Evolutionary conservation across 2,888 invertebrate species (phyloP).

Genomic region (Oxystoma pomonae): DNA sequence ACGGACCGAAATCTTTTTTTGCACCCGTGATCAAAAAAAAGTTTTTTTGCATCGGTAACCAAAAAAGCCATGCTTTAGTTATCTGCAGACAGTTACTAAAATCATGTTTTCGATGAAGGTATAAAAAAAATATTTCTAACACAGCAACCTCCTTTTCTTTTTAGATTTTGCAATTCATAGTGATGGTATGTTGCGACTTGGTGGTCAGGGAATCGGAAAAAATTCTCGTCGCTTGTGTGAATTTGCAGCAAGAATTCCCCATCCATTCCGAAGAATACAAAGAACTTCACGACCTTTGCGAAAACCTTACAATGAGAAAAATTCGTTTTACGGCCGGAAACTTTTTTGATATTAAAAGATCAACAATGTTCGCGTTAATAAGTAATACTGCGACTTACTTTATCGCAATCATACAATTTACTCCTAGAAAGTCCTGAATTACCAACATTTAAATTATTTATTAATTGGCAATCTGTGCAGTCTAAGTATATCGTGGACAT

Average conservation of each 20-base stretch:
- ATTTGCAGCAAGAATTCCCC: neutral
- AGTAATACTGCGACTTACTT: neutral
- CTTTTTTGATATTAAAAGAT: neutral
- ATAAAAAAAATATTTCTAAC: too few species aligned
- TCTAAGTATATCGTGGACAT: too few species aligned
- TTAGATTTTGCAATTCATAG: neutral
- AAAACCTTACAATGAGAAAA: neutral
- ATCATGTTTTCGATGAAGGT: too few species aligned
- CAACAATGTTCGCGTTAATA: neutral
- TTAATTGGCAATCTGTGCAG: too few species aligned
- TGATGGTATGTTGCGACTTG: neutral
- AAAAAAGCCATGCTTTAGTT: too few species aligned
- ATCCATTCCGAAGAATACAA: neutral
- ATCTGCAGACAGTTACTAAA: too few species aligned
- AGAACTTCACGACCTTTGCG: neutral
- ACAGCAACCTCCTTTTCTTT: too few species aligned
- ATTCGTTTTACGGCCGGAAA: neutral
- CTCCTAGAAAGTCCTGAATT: neutral
- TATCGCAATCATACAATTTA: neutral
- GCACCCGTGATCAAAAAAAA: too few species aligned
- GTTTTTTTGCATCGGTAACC: too few species aligned
- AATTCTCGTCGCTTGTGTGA: neutral
- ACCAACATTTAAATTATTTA: too few species aligned
- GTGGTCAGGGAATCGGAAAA: neutral
- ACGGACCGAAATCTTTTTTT: too few species aligned